Evolutionary conservation across 2,888 invertebrate genomes (phyloP).

Genomic region (Apotomis betuletana): DNA sequence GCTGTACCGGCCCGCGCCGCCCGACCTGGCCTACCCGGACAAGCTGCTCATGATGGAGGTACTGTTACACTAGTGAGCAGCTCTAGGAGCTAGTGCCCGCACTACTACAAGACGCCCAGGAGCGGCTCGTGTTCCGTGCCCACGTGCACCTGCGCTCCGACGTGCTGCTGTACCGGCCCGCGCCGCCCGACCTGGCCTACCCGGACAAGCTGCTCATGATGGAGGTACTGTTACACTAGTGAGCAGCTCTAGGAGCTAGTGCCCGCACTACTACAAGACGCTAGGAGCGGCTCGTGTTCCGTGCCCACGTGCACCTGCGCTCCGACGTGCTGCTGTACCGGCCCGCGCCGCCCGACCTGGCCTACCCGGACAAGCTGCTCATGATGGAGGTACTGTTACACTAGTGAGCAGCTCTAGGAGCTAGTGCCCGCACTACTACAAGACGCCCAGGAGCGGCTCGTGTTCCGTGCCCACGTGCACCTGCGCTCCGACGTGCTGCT

Average conservation of each 20-base stretch:
- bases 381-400: conserved; percentile 81
- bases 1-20: conserved; percentile 13
- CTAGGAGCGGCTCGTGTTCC: neutral
- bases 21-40: conserved; percentile 19
- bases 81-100: too few species aligned
- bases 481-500: conserved; percentile 94
- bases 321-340: conserved; percentile 14
- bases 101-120: conserved; percentile 55
- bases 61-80: conserved; percentile 53
- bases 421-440: conserved; percentile 91
- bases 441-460: conserved; percentile 98
- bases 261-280: too few species aligned
- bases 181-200: conserved; percentile 95
- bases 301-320: conserved; percentile 11
- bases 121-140: neutral
- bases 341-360: conserved; percentile 15
- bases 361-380: conserved; percentile 9
- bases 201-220: conserved; percentile 97
- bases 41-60: conserved; percentile 81
- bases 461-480: conserved; percentile 97
- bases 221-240: conserved; percentile 82
- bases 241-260: too few species aligned
- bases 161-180: conserved; percentile 90
- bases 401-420: conserved; percentile 90
- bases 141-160: conserved; percentile 69